Percentiles rank a stretch among this genome's conserved stretches.
These are phyloP conservation scores for Nebria salina DNA, from an alignment of 2,888 invertebrate genomes.

Conservation along the genomic window DNA sequence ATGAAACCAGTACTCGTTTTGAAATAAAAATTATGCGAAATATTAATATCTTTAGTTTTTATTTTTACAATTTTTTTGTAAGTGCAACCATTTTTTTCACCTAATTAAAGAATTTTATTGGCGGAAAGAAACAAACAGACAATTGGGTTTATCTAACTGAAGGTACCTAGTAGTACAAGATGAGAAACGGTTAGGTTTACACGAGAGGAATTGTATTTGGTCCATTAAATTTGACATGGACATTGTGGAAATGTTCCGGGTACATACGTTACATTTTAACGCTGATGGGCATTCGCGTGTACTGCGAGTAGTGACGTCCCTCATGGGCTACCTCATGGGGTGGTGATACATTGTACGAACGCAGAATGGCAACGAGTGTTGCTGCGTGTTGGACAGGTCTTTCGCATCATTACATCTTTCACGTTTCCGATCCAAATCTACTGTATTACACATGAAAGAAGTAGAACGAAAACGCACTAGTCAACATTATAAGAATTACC, in stretches of 20 bases:
- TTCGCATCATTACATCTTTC: conserved; percentile 37
- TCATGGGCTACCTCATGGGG: not conserved
- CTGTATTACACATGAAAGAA: not conserved
- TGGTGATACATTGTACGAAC: not conserved
- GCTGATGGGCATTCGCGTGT: conserved; percentile 16
- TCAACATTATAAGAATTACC: conserved; percentile 2
- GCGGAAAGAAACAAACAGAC: not conserved
- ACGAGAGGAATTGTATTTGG: conserved; percentile 29
- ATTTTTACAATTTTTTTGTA: too few relatives aligned
- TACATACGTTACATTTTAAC: conserved; percentile 9
- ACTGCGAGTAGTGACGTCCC: conserved; percentile 7
- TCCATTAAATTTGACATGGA: conserved; percentile 43
- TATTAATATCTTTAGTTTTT: too few relatives aligned
- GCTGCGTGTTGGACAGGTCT: not conserved
- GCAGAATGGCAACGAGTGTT: not conserved
- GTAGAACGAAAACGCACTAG: not conserved
- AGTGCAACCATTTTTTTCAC: too few relatives aligned
- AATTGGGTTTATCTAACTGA: not conserved
- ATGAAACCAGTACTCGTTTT: too few relatives aligned
- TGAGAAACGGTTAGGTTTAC: not conserved
- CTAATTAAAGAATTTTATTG: not conserved
- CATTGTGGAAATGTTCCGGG: conserved; percentile 40
- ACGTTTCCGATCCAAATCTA: conserved; percentile 23
- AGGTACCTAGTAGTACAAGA: not conserved
- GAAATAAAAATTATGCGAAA: too few relatives aligned